Conservation (phyloP, 2,888 invertebrate genomes). For the Neria commutata region DNA sequence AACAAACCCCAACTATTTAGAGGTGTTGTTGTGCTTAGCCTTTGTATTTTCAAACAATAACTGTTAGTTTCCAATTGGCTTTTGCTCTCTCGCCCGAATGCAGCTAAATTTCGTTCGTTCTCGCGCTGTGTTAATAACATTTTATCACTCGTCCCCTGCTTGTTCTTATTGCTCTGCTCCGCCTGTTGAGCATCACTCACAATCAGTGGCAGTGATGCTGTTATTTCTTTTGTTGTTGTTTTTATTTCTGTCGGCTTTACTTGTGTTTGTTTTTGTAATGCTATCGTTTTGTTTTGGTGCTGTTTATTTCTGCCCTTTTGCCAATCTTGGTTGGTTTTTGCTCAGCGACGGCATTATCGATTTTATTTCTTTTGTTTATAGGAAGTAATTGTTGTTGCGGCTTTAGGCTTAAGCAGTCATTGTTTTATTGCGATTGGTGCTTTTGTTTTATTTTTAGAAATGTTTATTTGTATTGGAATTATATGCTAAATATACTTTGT, state of each 20-base stretch:
- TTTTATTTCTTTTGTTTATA: conserved; percentile 45
- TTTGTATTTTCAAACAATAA: too few species aligned
- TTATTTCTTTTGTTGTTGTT: conserved; percentile 15
- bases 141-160: too few species aligned
- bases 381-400: neutral
- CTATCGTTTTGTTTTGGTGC: neutral
- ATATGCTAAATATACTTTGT: too few species aligned
- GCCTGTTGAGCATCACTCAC: conserved; percentile 17
- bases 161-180: too few species aligned
- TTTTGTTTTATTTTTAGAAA: neutral
- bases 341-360: conserved; percentile 53
- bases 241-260: neutral
- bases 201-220: neutral
- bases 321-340: conserved; percentile 56
- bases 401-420: too few species aligned
- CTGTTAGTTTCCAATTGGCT: too few species aligned
- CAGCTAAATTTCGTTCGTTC: too few species aligned
- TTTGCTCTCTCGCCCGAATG: neutral
- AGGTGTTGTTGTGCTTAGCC: too few species aligned
- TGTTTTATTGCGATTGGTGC: neutral
- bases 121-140: neutral
- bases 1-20: too few species aligned
- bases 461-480: too few species aligned
- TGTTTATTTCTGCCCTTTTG: conserved; percentile 37
- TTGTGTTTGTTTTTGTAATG: too few species aligned